Evolutionary conservation across 2,888 invertebrate species (phyloP), one percentile per base, ranked within the genome.

Genomic region (Calameuta idolon): DNA sequence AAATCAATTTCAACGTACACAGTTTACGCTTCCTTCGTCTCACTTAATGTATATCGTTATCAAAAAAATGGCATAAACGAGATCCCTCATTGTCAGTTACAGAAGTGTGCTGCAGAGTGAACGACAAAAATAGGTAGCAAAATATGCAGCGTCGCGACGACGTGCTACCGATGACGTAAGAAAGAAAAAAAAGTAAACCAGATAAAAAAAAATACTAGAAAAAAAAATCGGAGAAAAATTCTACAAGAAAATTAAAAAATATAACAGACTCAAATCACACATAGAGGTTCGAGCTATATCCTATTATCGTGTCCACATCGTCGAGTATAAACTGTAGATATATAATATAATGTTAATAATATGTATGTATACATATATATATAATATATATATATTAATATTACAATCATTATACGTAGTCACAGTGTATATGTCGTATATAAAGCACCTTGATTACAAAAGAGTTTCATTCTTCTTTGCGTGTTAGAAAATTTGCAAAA

Each of bases 401-500:
- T 77, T 73, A 55, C 71, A 74, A 80, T 81, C 79, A 77, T 80
- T 79, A 79, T 78, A 82, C 81, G 77, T 79, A 79, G 80, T 83
- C 80, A 79, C 81, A 81, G 82, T 83, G 82, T 84, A 81, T 80
- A 80, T 82, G 81, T 83, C 68, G 73, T 83, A 81, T 85, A 83
- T 84, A 88, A 88, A 90, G 90, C 89, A 89, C 88, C 89, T 87
- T 88, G 84, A 86, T 87, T 88, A 88, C 81, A 87, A 86, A 88
- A 86, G 83, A 79, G 75, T 78, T 69, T 79, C 79, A 79, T 83
- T 77, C 74, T 34, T 34, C 40, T 77, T 75, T 75, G 80, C 75
- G 83, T 81, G 79, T 83, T 84, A 83, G 83, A 87, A 85, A 87
- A 85, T 86, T 86, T 86, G 84, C 84, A 84, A 88, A 85, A 85